Base-by-base conservation (phyloP, 2,888 invertebrate genomes). In the Agonopterix subpropinquella region DNA sequence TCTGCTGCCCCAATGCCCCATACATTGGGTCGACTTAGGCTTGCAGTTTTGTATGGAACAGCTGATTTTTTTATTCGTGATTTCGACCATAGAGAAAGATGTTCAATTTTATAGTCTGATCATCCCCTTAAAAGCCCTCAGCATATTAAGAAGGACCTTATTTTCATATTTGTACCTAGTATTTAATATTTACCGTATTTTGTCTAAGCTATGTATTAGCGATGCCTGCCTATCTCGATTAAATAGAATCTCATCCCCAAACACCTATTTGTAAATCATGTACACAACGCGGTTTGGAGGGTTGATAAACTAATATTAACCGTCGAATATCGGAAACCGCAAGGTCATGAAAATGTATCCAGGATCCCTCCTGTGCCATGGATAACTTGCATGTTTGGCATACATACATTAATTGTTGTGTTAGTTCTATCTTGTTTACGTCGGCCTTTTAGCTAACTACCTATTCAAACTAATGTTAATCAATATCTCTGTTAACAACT, bases 231-330 rank as follows among this genome's bases (percentile, higher is more conserved):
- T 28, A 28, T 28, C 28, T 11, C 15, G 11, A 42, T 42, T 11
- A 42, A 42, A 11, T 42, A 39, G 4, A 10, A 39, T 39, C 39
- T 39, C 39, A 39, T n/a, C 39, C n/a, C 39, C 5, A 39, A 39
- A 10, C 39, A 28, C 28, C n/a, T 42, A 42, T 42, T 42, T 42
- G n/a, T 8, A 11, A 11, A 42, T 42, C 11, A 8, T 42, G 8
- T 42, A 11, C 8, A 42, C 11, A n/a, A 3, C 49, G 42, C 67
- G 79, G 77, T 62, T 28, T 53, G 63, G 68, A 69, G 73, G 80
- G 80, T 77, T 77, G 77, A 81, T 84, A 80, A 82, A 82, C 83
- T 83, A 85, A 85, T 84, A 83, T 83, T 80, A 84, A 79, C 80
- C 75, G 70, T 80, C 77, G 75, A 72, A 77, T 77, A 81, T 80